Evolutionary conservation across 2,113 vertebrate genomes (phyloP), one percentile per base, ranked within the genome.

Genomic region (Ploceus nigricollis): DNA sequence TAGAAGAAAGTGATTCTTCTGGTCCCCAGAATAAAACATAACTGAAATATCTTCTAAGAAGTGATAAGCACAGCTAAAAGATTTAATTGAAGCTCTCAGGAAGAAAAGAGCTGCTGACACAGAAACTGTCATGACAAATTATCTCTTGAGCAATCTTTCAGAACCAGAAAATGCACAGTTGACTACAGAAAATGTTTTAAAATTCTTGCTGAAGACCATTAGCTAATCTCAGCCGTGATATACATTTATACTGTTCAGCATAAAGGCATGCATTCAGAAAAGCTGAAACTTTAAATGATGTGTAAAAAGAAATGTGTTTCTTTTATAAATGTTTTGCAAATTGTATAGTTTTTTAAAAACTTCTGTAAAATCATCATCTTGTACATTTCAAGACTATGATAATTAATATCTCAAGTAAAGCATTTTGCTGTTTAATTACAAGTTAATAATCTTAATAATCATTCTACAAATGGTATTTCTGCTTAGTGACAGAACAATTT

Each of bases 1-100:
- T 31, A 35, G 22, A 92, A 90, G 33, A 90, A 71, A 73, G 16
- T 21, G 27, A 89, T 22, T 90, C 12, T 66, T 77, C 33, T 73
- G 5, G 10, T 60, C 40, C 87, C 23, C 18, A 65, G 76, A 89
- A 85, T 85, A 76, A 91, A 91, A 93, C 57, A 73, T 24, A 78
- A 71, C 57, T 85, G 64, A 95, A 95, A 87, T 93, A 61, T 84
- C 40, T 85, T 45, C 33, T 93, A 47, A 57, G 71, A 82, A 90
- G 25, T 83, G 66, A 82, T 75, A 92, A 89, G 58, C 47, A 91
- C 56, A 80, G 88, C 37, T 66, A 68, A 87, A 93, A 95, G 28
- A 68, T 92, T 82, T 95, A 96, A 97, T 89, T 94, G 80, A 92
- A 92, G 22, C 75, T 92, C 81, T 57, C 44, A 82, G 56, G 93